These are phyloP conservation scores for Pogonognathellus flavescens DNA, from an alignment of 1,140 invertebrate species.

Conservation along the genomic window DNA sequence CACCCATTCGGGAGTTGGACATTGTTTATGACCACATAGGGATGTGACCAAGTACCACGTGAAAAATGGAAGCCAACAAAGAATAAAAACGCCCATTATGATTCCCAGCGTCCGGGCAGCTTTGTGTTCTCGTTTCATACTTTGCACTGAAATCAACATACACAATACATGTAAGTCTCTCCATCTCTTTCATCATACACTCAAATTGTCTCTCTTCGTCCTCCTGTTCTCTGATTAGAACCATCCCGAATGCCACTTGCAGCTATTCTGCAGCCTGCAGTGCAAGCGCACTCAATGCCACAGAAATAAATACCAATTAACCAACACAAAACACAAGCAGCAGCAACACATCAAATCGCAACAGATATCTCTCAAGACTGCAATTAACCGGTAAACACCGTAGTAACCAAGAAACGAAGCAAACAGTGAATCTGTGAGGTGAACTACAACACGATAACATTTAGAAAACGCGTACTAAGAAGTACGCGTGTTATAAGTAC, in stretches of 20 bases:
- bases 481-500: too few relatives aligned
- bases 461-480: too few relatives aligned
- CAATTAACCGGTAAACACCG: too few relatives aligned
- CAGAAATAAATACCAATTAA: too few relatives aligned
- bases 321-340: too few relatives aligned
- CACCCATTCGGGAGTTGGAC: conserved; percentile 76
- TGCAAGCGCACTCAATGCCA: too few relatives aligned
- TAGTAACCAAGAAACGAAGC: too few relatives aligned
- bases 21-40: conserved; percentile 80
- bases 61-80: conserved; percentile 97
- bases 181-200: not conserved
- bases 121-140: conserved; percentile 91
- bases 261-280: too few relatives aligned
- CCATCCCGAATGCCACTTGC: not conserved
- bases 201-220: not conserved
- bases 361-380: too few relatives aligned
- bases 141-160: conserved; percentile 63
- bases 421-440: too few relatives aligned
- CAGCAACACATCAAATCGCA: too few relatives aligned
- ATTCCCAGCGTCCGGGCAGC: conserved; percentile 94
- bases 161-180: not conserved
- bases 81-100: conserved; percentile 90
- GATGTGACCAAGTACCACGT: conserved; percentile 84
- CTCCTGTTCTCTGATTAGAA: not conserved
- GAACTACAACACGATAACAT: too few relatives aligned